Conservation (phyloP, 2,113 vertebrate genomes). For the Stictonetta naevosa region DNA sequence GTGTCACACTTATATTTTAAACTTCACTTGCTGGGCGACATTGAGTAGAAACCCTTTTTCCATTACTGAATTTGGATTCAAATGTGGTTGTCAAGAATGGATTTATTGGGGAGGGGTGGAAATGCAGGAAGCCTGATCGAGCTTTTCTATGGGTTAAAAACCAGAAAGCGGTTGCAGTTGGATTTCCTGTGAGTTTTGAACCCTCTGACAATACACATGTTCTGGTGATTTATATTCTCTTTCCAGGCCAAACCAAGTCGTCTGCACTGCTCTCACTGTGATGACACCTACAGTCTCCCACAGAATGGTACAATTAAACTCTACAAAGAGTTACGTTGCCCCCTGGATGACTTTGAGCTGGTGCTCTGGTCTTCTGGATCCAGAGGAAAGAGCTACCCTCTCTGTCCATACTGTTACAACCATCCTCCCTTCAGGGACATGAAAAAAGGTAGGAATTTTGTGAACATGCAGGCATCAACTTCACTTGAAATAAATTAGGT, state of each 20-base stretch:
- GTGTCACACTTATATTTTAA: neutral
- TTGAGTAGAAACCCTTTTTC: neutral
- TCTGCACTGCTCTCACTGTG: constrained; percentile 96
- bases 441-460: constrained; percentile 89
- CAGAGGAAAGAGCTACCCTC: constrained; percentile 93
- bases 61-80: neutral
- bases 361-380: constrained; percentile 96
- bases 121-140: neutral
- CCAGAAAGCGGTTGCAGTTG: neutral
- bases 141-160: neutral
- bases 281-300: constrained; percentile 96
- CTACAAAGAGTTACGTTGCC: constrained; percentile 96
- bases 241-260: constrained; percentile 93
- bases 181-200: neutral
- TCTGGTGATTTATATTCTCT: neutral
- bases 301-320: constrained; percentile 97
- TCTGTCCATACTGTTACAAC: constrained; percentile 97
- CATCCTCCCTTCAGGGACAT: constrained; percentile 97
- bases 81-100: neutral
- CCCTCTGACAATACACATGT: neutral
- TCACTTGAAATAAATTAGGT: neutral
- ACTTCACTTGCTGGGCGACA: neutral
- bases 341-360: constrained; percentile 95
- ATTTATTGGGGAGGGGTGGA: neutral
- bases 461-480: neutral